These are phyloP conservation scores for Pachyuromys duprasi DNA, from an alignment of 2,797 vertebrate genomes.

Conservation along the genomic window DNA sequence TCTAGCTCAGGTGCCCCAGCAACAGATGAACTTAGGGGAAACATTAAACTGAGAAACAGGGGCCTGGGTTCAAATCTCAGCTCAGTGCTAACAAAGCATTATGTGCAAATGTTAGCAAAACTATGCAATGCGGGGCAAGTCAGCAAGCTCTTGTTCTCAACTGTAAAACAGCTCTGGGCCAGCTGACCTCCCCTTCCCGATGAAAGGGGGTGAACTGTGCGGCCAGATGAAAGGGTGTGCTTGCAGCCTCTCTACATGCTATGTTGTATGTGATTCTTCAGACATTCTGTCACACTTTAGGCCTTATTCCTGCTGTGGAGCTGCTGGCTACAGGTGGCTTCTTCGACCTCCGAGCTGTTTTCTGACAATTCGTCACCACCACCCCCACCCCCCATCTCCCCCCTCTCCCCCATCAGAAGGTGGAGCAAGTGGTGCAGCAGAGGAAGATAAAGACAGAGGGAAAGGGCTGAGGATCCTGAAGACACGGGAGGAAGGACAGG, in stretches of 20 bases:
- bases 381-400: no score
- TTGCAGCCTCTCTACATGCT: no score
- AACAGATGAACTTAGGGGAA: background rate
- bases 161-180: background rate
- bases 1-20: background rate
- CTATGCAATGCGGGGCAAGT: no score
- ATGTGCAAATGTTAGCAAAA: background rate
- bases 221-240: background rate
- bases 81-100: background rate
- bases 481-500: background rate
- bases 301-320: background rate
- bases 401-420: background rate
- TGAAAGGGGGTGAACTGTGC: accelerated
- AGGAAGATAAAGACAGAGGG: background rate
- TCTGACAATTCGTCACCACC: background rate
- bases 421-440: background rate
- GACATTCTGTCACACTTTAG: no score
- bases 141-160: background rate
- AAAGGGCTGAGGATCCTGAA: background rate
- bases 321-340: background rate
- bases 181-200: background rate
- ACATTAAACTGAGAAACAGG: background rate
- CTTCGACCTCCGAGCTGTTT: background rate
- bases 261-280: background rate
- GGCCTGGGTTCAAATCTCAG: background rate